Conservation (phyloP, 2,113 vertebrate genomes). For the Natator depressus region DNA sequence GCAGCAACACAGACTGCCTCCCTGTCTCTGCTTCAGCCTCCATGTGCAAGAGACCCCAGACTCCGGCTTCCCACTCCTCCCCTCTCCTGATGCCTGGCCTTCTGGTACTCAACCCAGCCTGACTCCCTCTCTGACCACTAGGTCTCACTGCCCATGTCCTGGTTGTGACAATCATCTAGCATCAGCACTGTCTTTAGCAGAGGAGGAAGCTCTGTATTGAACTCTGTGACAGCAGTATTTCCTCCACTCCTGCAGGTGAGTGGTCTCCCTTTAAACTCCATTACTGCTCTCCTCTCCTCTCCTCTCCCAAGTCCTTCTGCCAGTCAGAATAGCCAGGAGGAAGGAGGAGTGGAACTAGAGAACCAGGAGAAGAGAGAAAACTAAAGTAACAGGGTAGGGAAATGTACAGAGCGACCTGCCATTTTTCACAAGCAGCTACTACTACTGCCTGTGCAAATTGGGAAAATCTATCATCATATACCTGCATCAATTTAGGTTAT, state of each 20-base stretch:
- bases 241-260: not conserved
- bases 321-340: not conserved
- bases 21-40: not conserved
- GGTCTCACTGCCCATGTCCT: not conserved
- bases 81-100: not conserved
- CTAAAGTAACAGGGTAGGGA: not conserved
- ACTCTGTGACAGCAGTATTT: not conserved
- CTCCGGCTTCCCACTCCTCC: not conserved
- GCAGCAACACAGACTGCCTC: not conserved
- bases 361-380: not conserved
- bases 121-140: not conserved
- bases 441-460: fast-evolving
- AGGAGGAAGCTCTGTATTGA: not conserved
- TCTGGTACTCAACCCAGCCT: not conserved
- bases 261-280: fast-evolving
- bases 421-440: not conserved
- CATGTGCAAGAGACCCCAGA: not conserved
- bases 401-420: not conserved
- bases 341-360: not conserved
- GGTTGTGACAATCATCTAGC: not conserved
- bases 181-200: not conserved
- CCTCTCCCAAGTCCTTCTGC: not conserved
- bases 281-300: not conserved
- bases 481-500: not conserved
- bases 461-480: not conserved